A percentile compares a stretch with the other conserved stretches of the same genome.
Conservation (phyloP, 2,113 vertebrate genomes). For the Hyla sarda region DNA sequence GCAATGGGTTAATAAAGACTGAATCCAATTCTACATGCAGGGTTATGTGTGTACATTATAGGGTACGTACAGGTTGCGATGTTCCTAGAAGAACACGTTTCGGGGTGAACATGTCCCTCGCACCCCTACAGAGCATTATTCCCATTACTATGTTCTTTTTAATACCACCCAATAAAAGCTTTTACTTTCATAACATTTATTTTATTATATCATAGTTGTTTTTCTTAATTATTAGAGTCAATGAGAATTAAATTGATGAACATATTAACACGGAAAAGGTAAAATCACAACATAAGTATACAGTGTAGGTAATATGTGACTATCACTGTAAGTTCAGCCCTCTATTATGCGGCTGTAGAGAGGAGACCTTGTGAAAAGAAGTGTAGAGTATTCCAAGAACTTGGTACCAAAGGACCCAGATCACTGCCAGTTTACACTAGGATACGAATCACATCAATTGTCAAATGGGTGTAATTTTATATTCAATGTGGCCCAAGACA, state of each 20-base stretch:
- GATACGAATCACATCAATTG: too few relatives aligned
- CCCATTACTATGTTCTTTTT: slow-evolving; percentile 79
- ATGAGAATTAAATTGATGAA: background rate
- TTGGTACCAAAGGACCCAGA: background rate
- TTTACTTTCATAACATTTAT: slow-evolving; percentile 56
- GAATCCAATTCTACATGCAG: background rate
- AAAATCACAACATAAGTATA: too few relatives aligned
- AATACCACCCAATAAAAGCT: slow-evolving; percentile 78
- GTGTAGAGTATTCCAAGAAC: background rate
- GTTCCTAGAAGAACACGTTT: background rate
- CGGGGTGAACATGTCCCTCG: background rate
- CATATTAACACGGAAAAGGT: too few relatives aligned
- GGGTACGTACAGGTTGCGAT: background rate
- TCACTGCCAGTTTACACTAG: too few relatives aligned
- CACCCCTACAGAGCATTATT: background rate
- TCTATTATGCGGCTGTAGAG: too few relatives aligned
- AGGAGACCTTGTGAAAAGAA: background rate
- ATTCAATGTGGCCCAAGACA: too few relatives aligned
- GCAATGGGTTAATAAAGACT: background rate
- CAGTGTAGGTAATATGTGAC: too few relatives aligned
- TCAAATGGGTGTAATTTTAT: too few relatives aligned
- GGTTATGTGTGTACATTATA: background rate
- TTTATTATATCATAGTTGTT: background rate
- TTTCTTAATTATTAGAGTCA: background rate
- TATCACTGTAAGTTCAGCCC: too few relatives aligned